These are phyloP conservation scores for Hemiscyllium ocellatum DNA, from an alignment of 2,113 vertebrate species.

Conservation along the genomic window DNA sequence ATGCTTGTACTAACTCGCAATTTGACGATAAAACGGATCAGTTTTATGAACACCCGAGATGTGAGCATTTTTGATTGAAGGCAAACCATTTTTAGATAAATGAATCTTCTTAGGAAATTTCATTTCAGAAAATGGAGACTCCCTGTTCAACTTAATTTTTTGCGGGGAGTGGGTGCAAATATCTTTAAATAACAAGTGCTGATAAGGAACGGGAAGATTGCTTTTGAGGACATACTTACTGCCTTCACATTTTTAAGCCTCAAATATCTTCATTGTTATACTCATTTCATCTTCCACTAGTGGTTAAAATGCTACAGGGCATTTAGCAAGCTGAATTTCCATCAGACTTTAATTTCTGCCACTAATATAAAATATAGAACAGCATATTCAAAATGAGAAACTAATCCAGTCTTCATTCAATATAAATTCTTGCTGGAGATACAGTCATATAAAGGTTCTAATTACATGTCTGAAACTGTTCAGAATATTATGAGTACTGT, in stretches of 20 bases:
- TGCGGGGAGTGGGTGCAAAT: background rate
- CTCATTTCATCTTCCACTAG: background rate
- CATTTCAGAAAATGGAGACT: background rate
- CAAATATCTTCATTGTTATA: background rate
- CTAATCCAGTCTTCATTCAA: too few species aligned
- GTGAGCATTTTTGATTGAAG: conserved; percentile 9
- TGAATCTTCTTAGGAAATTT: conserved; percentile 8
- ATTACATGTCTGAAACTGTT: too few species aligned
- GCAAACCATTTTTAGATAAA: background rate
- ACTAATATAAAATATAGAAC: background rate
- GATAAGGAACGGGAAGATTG: background rate
- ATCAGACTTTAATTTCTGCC: background rate
- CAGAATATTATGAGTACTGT: too few species aligned
- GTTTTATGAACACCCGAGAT: conserved; percentile 20
- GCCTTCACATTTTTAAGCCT: background rate
- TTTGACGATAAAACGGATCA: conserved; percentile 17
- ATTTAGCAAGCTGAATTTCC: background rate
- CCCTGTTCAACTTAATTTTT: background rate
- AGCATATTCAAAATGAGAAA: background rate
- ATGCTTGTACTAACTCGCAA: conserved; percentile 16
- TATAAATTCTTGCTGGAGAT: too few species aligned
- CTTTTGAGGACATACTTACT: background rate
- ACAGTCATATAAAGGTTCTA: too few species aligned
- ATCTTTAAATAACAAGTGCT: background rate
- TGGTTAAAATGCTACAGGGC: background rate